These are phyloP conservation scores for Protosalanx chinensis DNA, from an alignment of 2,797 vertebrate genomes.

Conservation along the genomic window DNA sequence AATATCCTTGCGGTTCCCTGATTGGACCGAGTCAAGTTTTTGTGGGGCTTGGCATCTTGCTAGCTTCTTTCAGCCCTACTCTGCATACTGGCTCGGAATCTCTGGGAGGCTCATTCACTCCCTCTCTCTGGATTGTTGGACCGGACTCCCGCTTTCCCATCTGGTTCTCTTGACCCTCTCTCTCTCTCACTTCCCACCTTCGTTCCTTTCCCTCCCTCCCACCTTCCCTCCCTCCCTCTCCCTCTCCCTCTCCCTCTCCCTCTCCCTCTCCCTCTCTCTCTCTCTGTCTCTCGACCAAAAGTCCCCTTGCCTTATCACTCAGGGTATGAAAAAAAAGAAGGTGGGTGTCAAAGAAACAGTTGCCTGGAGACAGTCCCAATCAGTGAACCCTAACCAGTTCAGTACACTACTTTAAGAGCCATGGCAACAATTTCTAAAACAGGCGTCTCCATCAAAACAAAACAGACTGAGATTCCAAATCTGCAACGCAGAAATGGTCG, in stretches of 20 bases:
- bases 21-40: conserved; percentile 26
- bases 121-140: neutral
- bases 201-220: neutral
- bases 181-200: neutral
- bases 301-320: neutral
- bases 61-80: conserved; percentile 5
- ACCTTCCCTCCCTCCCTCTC: neutral
- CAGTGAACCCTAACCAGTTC: conserved; percentile 11
- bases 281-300: neutral
- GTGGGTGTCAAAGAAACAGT: conserved; percentile 25
- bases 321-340: conserved; percentile 24
- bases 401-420: conserved; percentile 8
- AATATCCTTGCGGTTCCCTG: conserved; percentile 33
- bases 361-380: conserved; percentile 12
- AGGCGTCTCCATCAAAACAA: neutral
- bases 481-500: neutral
- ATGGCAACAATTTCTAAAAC: conserved; percentile 25
- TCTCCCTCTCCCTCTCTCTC: neutral
- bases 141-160: neutral
- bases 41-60: conserved; percentile 5
- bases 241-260: neutral
- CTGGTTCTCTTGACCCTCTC: neutral
- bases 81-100: neutral
- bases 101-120: neutral
- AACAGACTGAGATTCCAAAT: neutral